Evolutionary conservation across 2,797 vertebrate genomes (phyloP).

Genomic region (Hippoglossus hippoglossus): DNA sequence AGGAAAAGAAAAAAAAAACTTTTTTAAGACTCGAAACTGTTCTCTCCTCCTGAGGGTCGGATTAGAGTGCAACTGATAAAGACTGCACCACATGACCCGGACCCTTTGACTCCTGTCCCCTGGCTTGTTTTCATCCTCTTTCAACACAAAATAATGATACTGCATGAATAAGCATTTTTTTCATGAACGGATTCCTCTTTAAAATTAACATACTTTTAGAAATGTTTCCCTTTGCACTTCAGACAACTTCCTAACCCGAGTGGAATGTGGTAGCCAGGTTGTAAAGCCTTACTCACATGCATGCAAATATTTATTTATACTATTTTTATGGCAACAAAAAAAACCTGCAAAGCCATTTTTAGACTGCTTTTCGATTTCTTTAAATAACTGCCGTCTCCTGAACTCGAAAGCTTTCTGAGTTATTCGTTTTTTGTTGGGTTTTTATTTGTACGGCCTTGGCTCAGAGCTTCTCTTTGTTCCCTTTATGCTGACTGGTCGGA

Average conservation of each 20-base stretch:
- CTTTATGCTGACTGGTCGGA: constrained; percentile 49
- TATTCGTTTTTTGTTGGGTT: constrained; percentile 40
- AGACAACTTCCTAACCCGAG: constrained; percentile 65
- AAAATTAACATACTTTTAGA: constrained; percentile 58
- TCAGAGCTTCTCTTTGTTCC: constrained; percentile 48
- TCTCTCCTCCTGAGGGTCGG: constrained; percentile 40
- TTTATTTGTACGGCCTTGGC: constrained; percentile 28
- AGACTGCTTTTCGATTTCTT: constrained; percentile 63
- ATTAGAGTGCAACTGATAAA: constrained; percentile 51
- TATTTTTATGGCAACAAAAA: constrained; percentile 72
- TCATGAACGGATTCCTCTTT: constrained; percentile 58
- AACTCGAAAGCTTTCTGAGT: constrained; percentile 65
- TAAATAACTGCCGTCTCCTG: constrained; percentile 47
- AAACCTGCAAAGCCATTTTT: constrained; percentile 72
- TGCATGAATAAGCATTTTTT: constrained; percentile 76
- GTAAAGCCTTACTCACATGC: constrained; percentile 83
- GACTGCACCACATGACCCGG: constrained; percentile 51
- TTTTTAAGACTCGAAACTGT: constrained; percentile 54
- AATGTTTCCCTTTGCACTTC: constrained; percentile 71
- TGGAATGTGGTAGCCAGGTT: constrained; percentile 79
- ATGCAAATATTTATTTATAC: constrained; percentile 78
- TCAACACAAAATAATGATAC: constrained; percentile 55
- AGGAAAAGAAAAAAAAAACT: constrained; percentile 11
- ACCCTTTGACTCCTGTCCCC: constrained; percentile 52
- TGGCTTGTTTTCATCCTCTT: constrained; percentile 58